Percentiles rank a stretch among this genome's conserved stretches.
Conservation (phyloP, 2,797 vertebrate genomes). For the Naso thynnoides region DNA sequence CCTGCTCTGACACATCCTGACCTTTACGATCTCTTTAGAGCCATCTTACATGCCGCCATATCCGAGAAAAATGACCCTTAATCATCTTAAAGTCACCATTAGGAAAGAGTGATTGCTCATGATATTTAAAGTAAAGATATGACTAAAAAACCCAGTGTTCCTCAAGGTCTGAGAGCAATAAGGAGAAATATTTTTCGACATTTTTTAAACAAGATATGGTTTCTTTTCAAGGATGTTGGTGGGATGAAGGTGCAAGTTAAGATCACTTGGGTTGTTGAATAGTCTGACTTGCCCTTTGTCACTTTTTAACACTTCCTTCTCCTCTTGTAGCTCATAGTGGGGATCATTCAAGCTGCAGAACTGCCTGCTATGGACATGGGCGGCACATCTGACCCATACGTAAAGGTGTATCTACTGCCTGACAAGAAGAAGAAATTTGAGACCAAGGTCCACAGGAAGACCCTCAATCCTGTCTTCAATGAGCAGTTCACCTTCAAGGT, state of each 20-base stretch:
- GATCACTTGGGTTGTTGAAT: conserved; percentile 3
- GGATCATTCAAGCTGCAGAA: conserved; percentile 98
- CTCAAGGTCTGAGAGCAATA: not conserved
- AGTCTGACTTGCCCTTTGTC: conserved; percentile 13
- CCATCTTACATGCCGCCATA: conserved; percentile 27
- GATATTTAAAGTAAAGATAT: conserved; percentile 15
- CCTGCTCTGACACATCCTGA: conserved; percentile 58
- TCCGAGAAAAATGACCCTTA: conserved; percentile 40
- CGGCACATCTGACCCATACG: conserved; percentile 97
- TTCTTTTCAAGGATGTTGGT: conserved; percentile 42
- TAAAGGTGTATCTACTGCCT: conserved; percentile 97
- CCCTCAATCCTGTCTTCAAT: conserved; percentile 97
- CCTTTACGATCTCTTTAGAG: conserved; percentile 61
- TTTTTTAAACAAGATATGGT: not conserved
- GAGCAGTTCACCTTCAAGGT: conserved; percentile 97
- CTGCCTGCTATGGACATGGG: conserved; percentile 98
- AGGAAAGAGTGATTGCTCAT: conserved; percentile 27
- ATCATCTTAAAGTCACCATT: conserved; percentile 36
- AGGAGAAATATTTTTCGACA: not conserved
- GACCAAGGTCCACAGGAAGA: conserved; percentile 99
- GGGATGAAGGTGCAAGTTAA: conserved; percentile 31
- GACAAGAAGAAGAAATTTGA: conserved; percentile 99
- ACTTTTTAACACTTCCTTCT: conserved; percentile 1
- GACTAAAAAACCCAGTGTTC: conserved; percentile 5
- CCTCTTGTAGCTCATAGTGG: conserved; percentile 91